Conservation (phyloP, 2,113 vertebrate genomes). For the Psammodynastes pulverulentus region DNA sequence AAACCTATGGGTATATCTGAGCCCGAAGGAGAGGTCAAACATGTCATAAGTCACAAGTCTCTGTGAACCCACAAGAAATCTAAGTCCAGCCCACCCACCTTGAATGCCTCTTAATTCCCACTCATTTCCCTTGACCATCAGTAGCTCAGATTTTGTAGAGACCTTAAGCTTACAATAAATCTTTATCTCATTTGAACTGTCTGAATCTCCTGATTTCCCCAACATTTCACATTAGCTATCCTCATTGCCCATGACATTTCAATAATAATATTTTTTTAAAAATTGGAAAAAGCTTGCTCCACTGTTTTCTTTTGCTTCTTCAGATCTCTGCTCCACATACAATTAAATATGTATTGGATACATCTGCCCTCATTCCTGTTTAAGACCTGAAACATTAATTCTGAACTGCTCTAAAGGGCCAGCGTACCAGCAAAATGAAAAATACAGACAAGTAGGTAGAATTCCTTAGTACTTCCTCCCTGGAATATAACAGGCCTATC, state of each 20-base stretch:
- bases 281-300: background rate
- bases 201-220: background rate
- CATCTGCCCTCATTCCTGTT: background rate
- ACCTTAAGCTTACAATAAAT: background rate
- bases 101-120: background rate
- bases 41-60: no score
- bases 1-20: background rate
- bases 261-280: no score
- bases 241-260: background rate
- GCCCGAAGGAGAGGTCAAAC: no score
- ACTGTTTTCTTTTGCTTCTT: background rate
- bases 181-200: background rate
- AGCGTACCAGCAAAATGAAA: background rate
- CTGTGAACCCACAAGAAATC: no score
- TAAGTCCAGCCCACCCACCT: no score
- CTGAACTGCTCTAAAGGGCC: background rate
- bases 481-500: background rate
- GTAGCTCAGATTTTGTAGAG: background rate
- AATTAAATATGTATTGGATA: background rate
- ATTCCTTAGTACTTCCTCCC: slow-evolving; percentile 4
- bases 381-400: background rate
- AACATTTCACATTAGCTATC: background rate
- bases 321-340: background rate
- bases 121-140: background rate
- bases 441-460: background rate